A percentile compares a stretch with the other conserved stretches of the same genome.
phyloP scores from a whole-genome alignment of 2,113 vertebrate genomes.

The Larimichthys crocea region DNA sequence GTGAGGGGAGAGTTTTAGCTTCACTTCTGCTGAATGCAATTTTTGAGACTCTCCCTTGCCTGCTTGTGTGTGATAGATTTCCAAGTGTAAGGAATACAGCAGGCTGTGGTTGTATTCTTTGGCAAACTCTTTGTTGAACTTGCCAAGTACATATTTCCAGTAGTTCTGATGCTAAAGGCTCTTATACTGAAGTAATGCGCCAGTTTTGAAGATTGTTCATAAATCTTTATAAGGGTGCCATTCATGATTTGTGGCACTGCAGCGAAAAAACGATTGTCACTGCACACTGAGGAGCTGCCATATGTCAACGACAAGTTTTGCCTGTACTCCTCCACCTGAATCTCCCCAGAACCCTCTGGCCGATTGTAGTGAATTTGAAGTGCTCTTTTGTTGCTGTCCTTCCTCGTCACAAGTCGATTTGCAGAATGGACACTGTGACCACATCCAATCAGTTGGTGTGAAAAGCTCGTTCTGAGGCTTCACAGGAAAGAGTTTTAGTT shows the following conservation, averaged over 20 bases:
- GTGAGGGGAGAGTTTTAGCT: background rate
- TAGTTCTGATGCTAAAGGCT: constrained; percentile 78
- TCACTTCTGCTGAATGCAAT: constrained; percentile 48
- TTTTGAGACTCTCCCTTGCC: constrained; percentile 69
- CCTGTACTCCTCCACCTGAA: rapidly evolving
- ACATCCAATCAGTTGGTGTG: constrained; percentile 65
- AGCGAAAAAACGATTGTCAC: rapidly evolving
- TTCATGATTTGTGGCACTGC: constrained; percentile 77
- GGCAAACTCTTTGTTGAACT: constrained; percentile 69
- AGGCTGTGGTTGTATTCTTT: background rate
- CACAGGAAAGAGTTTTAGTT: constrained; percentile 44
- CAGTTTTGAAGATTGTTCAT: constrained; percentile 63
- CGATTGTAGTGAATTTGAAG: constrained; percentile 68
- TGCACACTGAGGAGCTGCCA: constrained; percentile 58
- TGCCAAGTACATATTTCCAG: constrained; percentile 80
- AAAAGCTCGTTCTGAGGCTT: constrained; percentile 75
- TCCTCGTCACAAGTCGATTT: constrained; percentile 77
- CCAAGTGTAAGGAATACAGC: constrained; percentile 74
- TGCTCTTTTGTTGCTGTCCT: constrained; percentile 79
- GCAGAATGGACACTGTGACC: no score
- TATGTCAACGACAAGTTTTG: constrained; percentile 35
- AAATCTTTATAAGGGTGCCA: constrained; percentile 63
- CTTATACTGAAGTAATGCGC: constrained; percentile 77
- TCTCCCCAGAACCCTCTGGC: constrained; percentile 59
- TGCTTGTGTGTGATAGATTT: background rate